phyloP scores from a whole-genome alignment of 2,113 vertebrate species.

The Hypomesus transpacificus region DNA sequence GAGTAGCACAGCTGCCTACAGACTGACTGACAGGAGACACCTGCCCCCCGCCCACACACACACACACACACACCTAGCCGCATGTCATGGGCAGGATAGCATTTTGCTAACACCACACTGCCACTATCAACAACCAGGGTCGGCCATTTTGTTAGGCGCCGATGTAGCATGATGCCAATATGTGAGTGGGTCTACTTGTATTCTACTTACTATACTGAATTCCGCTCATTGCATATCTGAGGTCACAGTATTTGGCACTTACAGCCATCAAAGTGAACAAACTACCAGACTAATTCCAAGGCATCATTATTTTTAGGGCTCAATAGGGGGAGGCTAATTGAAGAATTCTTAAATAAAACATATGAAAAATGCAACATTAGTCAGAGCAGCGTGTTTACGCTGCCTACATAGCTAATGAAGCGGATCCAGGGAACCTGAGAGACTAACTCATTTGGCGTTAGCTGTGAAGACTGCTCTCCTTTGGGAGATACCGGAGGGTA shows the following conservation, averaged over 20 bases:
- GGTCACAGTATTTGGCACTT: too few species aligned
- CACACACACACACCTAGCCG: constrained; percentile 8
- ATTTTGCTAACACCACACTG: neutral
- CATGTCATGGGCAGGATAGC: neutral
- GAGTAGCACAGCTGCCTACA: constrained; percentile 38
- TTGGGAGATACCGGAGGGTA: constrained; percentile 11
- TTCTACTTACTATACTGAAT: too few species aligned
- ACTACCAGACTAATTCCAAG: too few species aligned
- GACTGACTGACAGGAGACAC: constrained; percentile 13
- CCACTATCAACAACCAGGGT: neutral
- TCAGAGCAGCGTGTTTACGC: neutral
- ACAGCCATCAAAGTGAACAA: too few species aligned
- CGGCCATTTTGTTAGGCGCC: neutral
- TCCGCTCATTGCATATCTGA: too few species aligned
- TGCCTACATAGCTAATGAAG: neutral
- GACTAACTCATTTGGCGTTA: neutral
- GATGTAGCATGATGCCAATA: neutral
- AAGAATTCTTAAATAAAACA: too few species aligned
- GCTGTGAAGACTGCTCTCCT: constrained; percentile 1
- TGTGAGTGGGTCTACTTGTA: too few species aligned
- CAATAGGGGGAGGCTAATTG: too few species aligned
- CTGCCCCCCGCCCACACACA: constrained; percentile 8
- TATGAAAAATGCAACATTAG: too few species aligned
- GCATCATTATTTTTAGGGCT: too few species aligned
- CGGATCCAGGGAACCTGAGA: neutral